Base-by-base conservation (phyloP, 2,888 invertebrate genomes). In the Sinopyrophorus schimmeli region DNA sequence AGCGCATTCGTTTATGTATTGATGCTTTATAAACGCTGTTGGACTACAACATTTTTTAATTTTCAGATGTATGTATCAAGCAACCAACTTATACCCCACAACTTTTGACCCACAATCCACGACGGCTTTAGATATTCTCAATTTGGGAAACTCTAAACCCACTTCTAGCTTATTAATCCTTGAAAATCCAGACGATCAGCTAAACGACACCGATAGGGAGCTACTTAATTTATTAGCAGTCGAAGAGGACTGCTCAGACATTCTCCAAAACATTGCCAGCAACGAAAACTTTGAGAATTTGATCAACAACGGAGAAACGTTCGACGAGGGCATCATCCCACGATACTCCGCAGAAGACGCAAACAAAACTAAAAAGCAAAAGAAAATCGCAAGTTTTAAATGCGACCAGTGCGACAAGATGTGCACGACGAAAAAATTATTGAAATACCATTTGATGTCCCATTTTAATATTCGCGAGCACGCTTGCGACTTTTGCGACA, bases 201-300 rank as follows among this genome's bases (percentile, higher is more conserved):
- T 72, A 21, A 70, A 68, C 55, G 69, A 68, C 27, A 62, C 71
- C 1, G 72, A 72, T 44, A 53, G 64, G 1, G 72, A 72, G 35
- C 53, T 73, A 5, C 57, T 73, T 12, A 69, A 71, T 53, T 60
- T 73, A 12, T 47, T 73, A 34, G 65, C 68, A 3, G 63, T 64
- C 1, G 72, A 71, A 61, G 70, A 69, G 27, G 70, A 70, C 40
- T 72, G 72, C 42, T 62, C 67, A 1, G 69, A 65, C 9, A 68
- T 72, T 20, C 54, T 72, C 20, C 66, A 71, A 43, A 71, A 71
- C 44, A 72, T 72, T 15, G 68, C 71, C 4, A 66, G 64, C 10
- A 69, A 65, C 41, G 70, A 70, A 50, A 69, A 71, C 31, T 70
- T 69, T 43, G 67, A 68, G 39, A 58, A 61, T 27, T 46, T 70